phyloP scores from a whole-genome alignment of 2,797 vertebrate genomes.

The Bryconaethiops microstoma region DNA sequence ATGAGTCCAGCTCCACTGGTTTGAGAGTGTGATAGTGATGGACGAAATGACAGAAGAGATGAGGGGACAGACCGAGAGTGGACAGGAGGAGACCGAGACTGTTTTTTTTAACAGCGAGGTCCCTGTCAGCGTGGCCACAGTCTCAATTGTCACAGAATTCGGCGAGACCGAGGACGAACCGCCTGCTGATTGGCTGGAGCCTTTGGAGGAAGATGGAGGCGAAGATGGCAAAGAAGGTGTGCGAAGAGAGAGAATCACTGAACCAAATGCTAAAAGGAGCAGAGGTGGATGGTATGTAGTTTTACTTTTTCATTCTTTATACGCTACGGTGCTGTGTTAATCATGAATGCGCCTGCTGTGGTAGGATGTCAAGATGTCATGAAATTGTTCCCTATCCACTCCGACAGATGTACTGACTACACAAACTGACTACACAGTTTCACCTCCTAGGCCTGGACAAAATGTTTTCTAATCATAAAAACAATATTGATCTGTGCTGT shows the following conservation, averaged over 20 bases:
- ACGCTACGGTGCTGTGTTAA: too few relatives aligned
- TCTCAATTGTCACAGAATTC: neutral
- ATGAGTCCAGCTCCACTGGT: slow-evolving; percentile 31
- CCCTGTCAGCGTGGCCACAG: neutral
- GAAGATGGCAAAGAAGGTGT: slow-evolving; percentile 44
- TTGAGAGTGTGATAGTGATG: slow-evolving; percentile 28
- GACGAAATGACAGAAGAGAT: slow-evolving; percentile 47
- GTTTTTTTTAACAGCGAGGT: neutral
- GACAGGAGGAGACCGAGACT: slow-evolving; percentile 11
- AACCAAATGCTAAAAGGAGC: neutral
- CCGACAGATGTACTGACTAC: too few relatives aligned
- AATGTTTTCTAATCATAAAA: too few relatives aligned
- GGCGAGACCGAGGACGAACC: neutral
- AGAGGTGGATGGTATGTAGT: slow-evolving; percentile 40
- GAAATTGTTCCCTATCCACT: too few relatives aligned
- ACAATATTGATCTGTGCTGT: too few relatives aligned
- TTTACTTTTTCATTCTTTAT: neutral
- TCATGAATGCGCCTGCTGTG: too few relatives aligned
- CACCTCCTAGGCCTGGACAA: too few relatives aligned
- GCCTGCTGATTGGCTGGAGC: slow-evolving; percentile 62
- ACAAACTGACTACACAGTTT: too few relatives aligned
- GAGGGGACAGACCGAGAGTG: slow-evolving; percentile 14
- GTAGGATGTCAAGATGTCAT: too few relatives aligned
- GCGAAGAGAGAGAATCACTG: slow-evolving; percentile 11
- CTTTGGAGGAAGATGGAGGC: slow-evolving; percentile 56